Percentiles rank a stretch among this genome's conserved stretches.
Conservation (phyloP, 2,113 vertebrate genomes). For the Myodes glareolus region DNA sequence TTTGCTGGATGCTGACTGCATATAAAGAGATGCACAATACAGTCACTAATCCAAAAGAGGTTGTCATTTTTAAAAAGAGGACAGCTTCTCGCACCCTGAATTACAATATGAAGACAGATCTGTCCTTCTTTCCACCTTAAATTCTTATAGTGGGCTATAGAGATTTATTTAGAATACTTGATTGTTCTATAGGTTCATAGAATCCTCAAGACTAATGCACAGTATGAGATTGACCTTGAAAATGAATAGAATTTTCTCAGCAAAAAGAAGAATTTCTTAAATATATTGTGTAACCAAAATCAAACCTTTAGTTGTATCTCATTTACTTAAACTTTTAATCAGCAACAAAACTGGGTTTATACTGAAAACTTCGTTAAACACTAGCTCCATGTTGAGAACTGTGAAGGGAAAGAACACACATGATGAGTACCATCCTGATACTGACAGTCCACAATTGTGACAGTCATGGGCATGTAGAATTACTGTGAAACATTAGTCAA, state of each 20-base stretch:
- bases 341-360: background rate
- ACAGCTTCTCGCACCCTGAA: background rate
- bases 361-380: background rate
- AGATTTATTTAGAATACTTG: background rate
- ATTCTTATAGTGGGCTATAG: background rate
- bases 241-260: background rate
- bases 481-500: background rate
- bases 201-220: background rate
- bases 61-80: background rate
- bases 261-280: background rate
- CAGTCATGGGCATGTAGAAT: background rate
- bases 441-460: background rate
- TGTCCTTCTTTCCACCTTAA: background rate
- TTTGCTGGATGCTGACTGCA: background rate
- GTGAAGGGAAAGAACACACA: background rate
- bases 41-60: background rate
- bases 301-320: background rate
- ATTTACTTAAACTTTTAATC: background rate
- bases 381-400: background rate
- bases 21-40: slow-evolving; percentile 24
- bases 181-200: background rate
- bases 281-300: background rate
- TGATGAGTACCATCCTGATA: background rate
- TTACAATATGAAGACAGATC: background rate
- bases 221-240: background rate